Evolutionary conservation across 2,113 vertebrate species (phyloP), one percentile per base, ranked within the genome.

Genomic region (Channa maculata): DNA sequence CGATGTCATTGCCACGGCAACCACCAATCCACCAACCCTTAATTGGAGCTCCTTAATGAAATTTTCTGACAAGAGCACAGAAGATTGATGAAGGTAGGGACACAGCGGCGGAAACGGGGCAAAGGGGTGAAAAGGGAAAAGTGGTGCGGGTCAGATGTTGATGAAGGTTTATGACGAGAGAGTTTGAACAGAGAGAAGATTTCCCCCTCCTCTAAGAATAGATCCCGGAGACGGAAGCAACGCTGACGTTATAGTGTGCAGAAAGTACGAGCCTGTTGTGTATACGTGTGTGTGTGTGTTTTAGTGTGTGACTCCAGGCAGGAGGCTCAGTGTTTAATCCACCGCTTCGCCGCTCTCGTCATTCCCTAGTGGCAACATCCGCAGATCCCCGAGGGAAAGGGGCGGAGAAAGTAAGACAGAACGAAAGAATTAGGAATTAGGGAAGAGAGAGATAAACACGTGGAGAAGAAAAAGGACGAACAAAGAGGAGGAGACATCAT

Each of bases 301-400:
- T 24, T 24, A 24, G 24, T 44, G 33, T 37, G 59, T 45, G 79
- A 81, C 80, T 90, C 15, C 7, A 78, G 86, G 87, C 88, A 4
- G 62, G 72, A 67, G 74, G 50, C 82, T 90, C 91, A 70, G 78
- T 86, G 89, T 92, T 91, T 88, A 93, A 92, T 92, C 88, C 87
- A 76, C 48, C 79, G 86, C 88, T 93, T 82, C 84, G 45, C 88
- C 73, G 77, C 86, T 80, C 76, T 86, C 82, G 71, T 85, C 82
- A 77, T 86, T 89, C 89, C 89, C 86, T 83, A 83, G 86, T 86
- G 84, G 83, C 81, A 59, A 75, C 88, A 83, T 85, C 80, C 82
- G 69, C 59, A 82, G 63, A 79, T 79, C 74, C 82, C 79, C 79
- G 67, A 65, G 77, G 74, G 82, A 89, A 24, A 51, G 44, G 46